Evolutionary conservation across 2,888 invertebrate species (phyloP).

Genomic region (Tachina lurida): DNA sequence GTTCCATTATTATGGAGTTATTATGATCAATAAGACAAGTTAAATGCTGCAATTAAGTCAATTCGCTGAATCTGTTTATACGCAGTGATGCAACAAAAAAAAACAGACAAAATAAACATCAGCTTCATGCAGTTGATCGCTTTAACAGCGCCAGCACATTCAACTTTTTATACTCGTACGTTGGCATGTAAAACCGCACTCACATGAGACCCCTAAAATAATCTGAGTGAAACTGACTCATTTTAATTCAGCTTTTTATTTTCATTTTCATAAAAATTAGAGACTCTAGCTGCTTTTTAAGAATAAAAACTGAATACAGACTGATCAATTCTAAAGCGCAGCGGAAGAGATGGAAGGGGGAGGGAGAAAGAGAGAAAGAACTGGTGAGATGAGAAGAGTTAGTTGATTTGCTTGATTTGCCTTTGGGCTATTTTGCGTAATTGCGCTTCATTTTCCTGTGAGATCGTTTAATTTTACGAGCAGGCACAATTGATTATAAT

Average conservation of each 20-base stretch:
- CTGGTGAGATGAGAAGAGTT: slow-evolving; percentile 6
- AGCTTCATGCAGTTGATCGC: slow-evolving; percentile 34
- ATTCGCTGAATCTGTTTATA: slow-evolving; percentile 72
- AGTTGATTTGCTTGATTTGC: slow-evolving; percentile 65
- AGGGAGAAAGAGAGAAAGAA: not conserved
- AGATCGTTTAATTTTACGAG: slow-evolving; percentile 83
- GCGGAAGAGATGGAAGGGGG: not conserved
- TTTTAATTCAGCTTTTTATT: slow-evolving; percentile 1
- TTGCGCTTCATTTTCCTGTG: slow-evolving; percentile 83
- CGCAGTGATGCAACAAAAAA: slow-evolving; percentile 45
- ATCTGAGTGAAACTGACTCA: slow-evolving; percentile 35
- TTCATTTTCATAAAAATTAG: slow-evolving; percentile 23
- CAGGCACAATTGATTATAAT: slow-evolving; percentile 83
- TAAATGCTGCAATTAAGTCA: slow-evolving; percentile 83
- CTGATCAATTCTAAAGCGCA: slow-evolving; percentile 12
- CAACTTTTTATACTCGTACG: slow-evolving; percentile 38
- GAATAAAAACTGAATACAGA: not conserved
- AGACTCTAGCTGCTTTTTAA: not conserved
- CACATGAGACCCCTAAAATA: slow-evolving; percentile 30
- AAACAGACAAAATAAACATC: slow-evolving; percentile 40
- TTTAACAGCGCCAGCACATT: slow-evolving; percentile 61
- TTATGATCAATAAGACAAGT: slow-evolving; percentile 83
- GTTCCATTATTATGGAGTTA: slow-evolving; percentile 83
- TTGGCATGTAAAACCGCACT: slow-evolving; percentile 34
- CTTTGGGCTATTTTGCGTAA: slow-evolving; percentile 78